Base-by-base conservation (phyloP, 2,888 invertebrate species). In the Fragum fragum region DNA sequence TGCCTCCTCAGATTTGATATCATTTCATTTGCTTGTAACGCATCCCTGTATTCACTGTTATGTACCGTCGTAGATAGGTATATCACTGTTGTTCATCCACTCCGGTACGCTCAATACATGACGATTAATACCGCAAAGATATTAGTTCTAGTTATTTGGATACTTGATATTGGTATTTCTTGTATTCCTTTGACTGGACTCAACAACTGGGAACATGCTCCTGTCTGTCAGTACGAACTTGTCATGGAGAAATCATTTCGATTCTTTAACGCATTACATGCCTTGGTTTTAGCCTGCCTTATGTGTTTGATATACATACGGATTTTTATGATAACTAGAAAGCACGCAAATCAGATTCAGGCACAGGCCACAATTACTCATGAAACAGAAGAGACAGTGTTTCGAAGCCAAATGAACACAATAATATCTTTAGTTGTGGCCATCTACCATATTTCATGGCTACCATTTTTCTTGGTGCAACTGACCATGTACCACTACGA, bases 51-150 rank as follows among this genome's bases (percentile, higher is more conserved):
- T 68, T 87, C 87, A 0, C 66, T 90, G 59, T 63, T 82, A 14
- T 86, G 86, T 28, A 88, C 88, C 0, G 83, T 87, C 1, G 28
- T 87, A 0, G 90, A 90, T 71, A 59, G 87, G 1, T 88, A 75
- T 57, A 74, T 90, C 18, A 87, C 89, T 14, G 87, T 90, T n/a
- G 66, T 70, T 28, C 74, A 81, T 61, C 85, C 47, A 14, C 47
- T 47, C 3, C 5, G 47, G 47, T 47, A 47, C 14, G 2, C 47
- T n/a, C 18, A 47, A n/a, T 9, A 18, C 47, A 47, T 47, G 47
- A 47, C 47, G 14, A n/a, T 47, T 16, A 47, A 47, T 3, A 18
- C 14, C 2, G 47, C 47, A 47, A 18, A n/a, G 18, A 5, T 47
- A 18, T 14, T 47, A n/a, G 47, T 47, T 9, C 2, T 47, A 9